These are phyloP conservation scores for Xyrauchen texanus DNA, from an alignment of 2,113 vertebrate genomes.

Conservation along the genomic window DNA sequence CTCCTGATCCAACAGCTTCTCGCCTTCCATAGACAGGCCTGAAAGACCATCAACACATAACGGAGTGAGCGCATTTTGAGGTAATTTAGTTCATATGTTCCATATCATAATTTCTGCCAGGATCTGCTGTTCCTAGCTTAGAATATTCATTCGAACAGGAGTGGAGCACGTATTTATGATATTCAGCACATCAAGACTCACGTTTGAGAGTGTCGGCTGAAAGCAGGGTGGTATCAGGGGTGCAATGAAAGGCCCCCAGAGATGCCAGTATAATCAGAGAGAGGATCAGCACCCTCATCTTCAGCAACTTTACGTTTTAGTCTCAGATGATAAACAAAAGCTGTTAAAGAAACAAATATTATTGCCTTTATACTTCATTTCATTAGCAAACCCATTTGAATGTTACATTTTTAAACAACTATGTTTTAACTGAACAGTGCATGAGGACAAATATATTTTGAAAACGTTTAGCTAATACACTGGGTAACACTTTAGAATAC, in stretches of 20 bases:
- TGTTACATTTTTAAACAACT: too few relatives aligned
- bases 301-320: conserved; percentile 44
- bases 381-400: too few relatives aligned
- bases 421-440: too few relatives aligned
- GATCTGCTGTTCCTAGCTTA: neutral
- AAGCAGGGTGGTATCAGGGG: conserved; percentile 54
- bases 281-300: conserved; percentile 76
- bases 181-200: conserved; percentile 57
- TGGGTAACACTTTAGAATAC: too few relatives aligned
- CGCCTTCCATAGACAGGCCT: conserved; percentile 81
- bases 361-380: neutral
- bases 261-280: conserved; percentile 65
- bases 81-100: too few relatives aligned
- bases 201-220: conserved; percentile 74
- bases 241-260: conserved; percentile 65
- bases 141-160: neutral
- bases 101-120: too few relatives aligned
- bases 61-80: too few relatives aligned
- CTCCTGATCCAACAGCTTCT: conserved; percentile 79
- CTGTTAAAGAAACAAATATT: conserved; percentile 25
- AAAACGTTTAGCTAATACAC: too few relatives aligned
- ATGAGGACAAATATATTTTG: too few relatives aligned
- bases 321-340: neutral
- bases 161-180: too few relatives aligned
- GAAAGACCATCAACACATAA: neutral